Evolutionary conservation across 1,140 invertebrate species (phyloP).

Genomic region (Zaprionus camerounensis): DNA sequence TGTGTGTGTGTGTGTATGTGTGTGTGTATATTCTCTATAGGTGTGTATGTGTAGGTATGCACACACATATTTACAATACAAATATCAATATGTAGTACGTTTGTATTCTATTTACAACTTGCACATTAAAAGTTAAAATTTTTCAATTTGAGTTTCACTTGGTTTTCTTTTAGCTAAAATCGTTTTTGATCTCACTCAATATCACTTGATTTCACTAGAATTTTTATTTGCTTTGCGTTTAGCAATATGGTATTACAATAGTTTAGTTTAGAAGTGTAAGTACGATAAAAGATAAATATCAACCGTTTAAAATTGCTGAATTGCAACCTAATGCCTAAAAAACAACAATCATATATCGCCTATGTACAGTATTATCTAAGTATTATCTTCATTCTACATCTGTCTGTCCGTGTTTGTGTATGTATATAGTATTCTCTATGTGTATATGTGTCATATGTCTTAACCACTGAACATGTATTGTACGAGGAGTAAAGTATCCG

Average conservation of each 20-base stretch:
- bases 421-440: slow-evolving; percentile 11
- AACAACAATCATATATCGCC: slow-evolving; percentile 78
- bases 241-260: slow-evolving; percentile 57
- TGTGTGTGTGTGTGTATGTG: background rate
- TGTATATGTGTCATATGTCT: slow-evolving; percentile 40
- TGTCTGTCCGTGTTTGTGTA: slow-evolving; percentile 1
- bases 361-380: slow-evolving; percentile 35
- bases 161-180: slow-evolving; percentile 78
- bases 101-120: slow-evolving; percentile 39
- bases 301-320: slow-evolving; percentile 67
- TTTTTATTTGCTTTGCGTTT: slow-evolving; percentile 55
- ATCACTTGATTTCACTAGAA: slow-evolving; percentile 83
- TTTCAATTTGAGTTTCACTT: slow-evolving; percentile 55
- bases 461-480: slow-evolving; percentile 65
- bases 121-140: slow-evolving; percentile 43
- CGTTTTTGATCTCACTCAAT: slow-evolving; percentile 84
- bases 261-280: slow-evolving; percentile 68
- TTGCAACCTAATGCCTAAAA: slow-evolving; percentile 67
- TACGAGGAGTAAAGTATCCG: slow-evolving; percentile 73
- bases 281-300: slow-evolving; percentile 72
- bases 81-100: slow-evolving; percentile 30
- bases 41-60: background rate
- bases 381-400: slow-evolving; percentile 46
- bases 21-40: slow-evolving; percentile 27
- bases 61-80: slow-evolving; percentile 38